Evolutionary conservation across 2,797 vertebrate species (phyloP).

Genomic region (Xenopus petersii): DNA sequence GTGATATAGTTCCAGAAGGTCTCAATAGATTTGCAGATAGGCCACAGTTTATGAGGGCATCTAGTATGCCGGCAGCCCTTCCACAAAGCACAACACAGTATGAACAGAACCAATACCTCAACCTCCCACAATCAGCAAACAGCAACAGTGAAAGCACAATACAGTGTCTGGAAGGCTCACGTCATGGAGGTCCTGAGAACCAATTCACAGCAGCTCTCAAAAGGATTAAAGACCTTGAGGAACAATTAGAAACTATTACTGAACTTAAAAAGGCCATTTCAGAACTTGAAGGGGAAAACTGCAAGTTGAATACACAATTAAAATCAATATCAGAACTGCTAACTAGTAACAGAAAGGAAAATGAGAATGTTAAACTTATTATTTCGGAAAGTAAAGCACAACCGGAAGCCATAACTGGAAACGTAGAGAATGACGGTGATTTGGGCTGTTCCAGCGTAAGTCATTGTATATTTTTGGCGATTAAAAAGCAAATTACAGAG

Average conservation of each 20-base stretch:
- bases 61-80: conserved; percentile 84
- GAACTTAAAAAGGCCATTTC: conserved; percentile 70
- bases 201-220: conserved; percentile 71
- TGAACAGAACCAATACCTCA: conserved; percentile 51
- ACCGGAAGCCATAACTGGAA: conserved; percentile 25
- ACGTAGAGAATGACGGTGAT: conserved; percentile 47
- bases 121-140: conserved; percentile 49
- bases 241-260: conserved; percentile 69
- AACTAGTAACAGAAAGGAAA: conserved; percentile 40
- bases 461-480: conserved; percentile 48
- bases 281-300: conserved; percentile 65
- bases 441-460: conserved; percentile 19
- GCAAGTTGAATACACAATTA: conserved; percentile 59
- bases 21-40: conserved; percentile 67
- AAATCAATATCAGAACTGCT: conserved; percentile 53
- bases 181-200: conserved; percentile 45
- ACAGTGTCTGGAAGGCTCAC: conserved; percentile 51
- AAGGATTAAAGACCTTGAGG: conserved; percentile 72
- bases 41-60: conserved; percentile 85
- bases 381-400: conserved; percentile 50
- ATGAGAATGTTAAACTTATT: conserved; percentile 46
- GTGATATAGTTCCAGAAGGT: conserved; percentile 57
- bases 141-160: conserved; percentile 66
- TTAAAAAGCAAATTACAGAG: conserved; percentile 73
- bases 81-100: conserved; percentile 67